A percentile compares a stretch with the other conserved stretches of the same genome.
Evolutionary conservation across 2,888 invertebrate species (phyloP).

Genomic region (Caenorhabditis macrosperma): DNA sequence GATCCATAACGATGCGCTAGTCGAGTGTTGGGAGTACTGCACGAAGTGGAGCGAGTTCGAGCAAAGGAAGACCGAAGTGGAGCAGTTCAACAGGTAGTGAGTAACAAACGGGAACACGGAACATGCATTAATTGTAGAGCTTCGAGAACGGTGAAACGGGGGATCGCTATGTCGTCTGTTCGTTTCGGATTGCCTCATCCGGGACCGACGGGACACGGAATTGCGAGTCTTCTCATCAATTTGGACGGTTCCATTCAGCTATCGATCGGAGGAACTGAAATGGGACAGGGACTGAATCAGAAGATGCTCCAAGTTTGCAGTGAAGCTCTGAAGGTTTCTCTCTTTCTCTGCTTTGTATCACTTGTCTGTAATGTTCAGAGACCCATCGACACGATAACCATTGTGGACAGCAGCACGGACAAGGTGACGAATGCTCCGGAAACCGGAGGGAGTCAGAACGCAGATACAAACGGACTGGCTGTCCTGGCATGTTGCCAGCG

Average conservation of each 20-base stretch:
- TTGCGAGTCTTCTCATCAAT: constrained; percentile 90
- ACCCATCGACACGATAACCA: constrained; percentile 63
- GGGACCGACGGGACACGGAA: constrained; percentile 82
- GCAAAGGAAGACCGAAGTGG: constrained; percentile 84
- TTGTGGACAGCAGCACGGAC: constrained; percentile 69
- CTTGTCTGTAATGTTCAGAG: constrained; percentile 34
- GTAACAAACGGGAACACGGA: not conserved
- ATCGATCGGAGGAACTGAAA: constrained; percentile 90
- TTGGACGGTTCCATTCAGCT: constrained; percentile 89
- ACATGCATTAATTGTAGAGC: too few relatives aligned
- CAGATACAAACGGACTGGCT: constrained; percentile 93
- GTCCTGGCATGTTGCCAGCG: constrained; percentile 82
- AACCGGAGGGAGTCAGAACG: constrained; percentile 90
- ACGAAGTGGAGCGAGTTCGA: constrained; percentile 85
- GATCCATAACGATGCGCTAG: constrained; percentile 52
- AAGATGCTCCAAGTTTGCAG: constrained; percentile 92
- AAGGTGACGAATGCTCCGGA: constrained; percentile 88
- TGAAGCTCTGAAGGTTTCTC: constrained; percentile 85
- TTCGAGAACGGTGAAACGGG: constrained; percentile 88
- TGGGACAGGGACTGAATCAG: constrained; percentile 96
- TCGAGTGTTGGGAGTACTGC: constrained; percentile 89
- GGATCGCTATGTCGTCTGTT: constrained; percentile 88
- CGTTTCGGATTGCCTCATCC: constrained; percentile 87
- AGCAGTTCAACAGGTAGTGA: constrained; percentile 87
- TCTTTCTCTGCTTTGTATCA: too few relatives aligned